phyloP scores from a whole-genome alignment of 1,140 invertebrate genomes.

The Apocrypta bakeri region DNA sequence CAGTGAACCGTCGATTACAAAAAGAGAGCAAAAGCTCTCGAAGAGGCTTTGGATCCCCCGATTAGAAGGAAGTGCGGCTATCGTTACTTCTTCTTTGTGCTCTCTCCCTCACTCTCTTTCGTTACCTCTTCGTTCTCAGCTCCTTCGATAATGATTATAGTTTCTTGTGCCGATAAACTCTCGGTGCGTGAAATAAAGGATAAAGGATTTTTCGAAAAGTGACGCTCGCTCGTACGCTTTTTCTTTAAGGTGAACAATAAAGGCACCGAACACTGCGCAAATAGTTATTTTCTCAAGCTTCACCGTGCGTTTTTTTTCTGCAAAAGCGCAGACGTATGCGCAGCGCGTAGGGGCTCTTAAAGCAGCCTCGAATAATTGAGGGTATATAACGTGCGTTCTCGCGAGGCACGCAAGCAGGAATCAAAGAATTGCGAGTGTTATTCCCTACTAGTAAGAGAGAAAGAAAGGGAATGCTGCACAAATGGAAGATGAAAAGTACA shows the following conservation, averaged over 20 bases:
- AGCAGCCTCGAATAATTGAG: too few species aligned
- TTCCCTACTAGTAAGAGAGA: neutral
- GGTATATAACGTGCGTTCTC: too few species aligned
- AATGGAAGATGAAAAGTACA: neutral
- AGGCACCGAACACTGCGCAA: neutral
- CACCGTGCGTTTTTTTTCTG: too few species aligned
- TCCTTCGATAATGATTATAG: neutral
- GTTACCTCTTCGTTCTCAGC: neutral
- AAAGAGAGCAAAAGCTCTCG: neutral
- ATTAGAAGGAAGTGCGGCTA: conserved; percentile 3
- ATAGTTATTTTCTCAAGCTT: neutral
- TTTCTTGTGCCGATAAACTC: neutral
- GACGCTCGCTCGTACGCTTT: neutral
- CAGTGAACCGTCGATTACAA: neutral
- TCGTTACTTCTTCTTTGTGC: conserved; percentile 14
- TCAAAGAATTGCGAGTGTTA: neutral
- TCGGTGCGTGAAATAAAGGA: neutral
- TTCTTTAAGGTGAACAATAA: neutral
- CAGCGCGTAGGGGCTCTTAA: too few species aligned
- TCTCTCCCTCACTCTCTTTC: too few species aligned
- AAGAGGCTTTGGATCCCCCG: conserved; percentile 26
- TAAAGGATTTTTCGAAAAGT: neutral
- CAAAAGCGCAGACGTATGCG: too few species aligned
- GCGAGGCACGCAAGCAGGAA: too few species aligned
- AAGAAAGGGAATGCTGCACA: neutral